phyloP scores from a whole-genome alignment of 2,888 invertebrate genomes.

The Chrysotoxum bicinctum region DNA sequence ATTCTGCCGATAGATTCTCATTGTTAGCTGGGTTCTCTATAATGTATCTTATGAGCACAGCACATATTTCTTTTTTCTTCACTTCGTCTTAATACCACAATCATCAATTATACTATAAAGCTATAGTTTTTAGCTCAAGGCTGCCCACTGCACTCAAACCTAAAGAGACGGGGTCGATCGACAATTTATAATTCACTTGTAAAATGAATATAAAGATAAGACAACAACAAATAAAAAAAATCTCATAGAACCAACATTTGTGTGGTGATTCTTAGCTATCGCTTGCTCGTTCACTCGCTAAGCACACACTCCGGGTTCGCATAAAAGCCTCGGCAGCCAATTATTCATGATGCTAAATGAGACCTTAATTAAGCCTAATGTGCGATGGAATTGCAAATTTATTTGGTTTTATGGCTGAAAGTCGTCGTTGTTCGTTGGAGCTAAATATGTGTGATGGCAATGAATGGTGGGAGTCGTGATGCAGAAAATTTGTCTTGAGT shows the following conservation, averaged over 20 bases:
- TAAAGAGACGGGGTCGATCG: slow-evolving; percentile 27
- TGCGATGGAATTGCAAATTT: slow-evolving; percentile 70
- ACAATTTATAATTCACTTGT: slow-evolving; percentile 48
- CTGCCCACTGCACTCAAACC: slow-evolving; percentile 27
- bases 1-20: slow-evolving; percentile 45
- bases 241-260: slow-evolving; percentile 3
- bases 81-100: slow-evolving; percentile 50
- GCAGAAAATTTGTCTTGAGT: slow-evolving; percentile 29
- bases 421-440: not conserved
- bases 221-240: not conserved
- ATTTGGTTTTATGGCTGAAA: slow-evolving; percentile 56
- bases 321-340: slow-evolving; percentile 48
- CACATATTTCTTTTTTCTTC: not conserved
- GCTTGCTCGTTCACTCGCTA: not conserved
- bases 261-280: slow-evolving; percentile 6
- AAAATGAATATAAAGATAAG: slow-evolving; percentile 13
- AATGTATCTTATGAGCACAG: not conserved
- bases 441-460: slow-evolving; percentile 34
- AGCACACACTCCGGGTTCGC: not conserved
- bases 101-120: slow-evolving; percentile 59
- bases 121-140: slow-evolving; percentile 61
- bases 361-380: slow-evolving; percentile 73
- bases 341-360: slow-evolving; percentile 69
- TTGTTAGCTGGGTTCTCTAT: slow-evolving; percentile 17
- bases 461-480: slow-evolving; percentile 43